Conservation (phyloP, 92 coral and sea anemone species). For the Metridium senile region DNA sequence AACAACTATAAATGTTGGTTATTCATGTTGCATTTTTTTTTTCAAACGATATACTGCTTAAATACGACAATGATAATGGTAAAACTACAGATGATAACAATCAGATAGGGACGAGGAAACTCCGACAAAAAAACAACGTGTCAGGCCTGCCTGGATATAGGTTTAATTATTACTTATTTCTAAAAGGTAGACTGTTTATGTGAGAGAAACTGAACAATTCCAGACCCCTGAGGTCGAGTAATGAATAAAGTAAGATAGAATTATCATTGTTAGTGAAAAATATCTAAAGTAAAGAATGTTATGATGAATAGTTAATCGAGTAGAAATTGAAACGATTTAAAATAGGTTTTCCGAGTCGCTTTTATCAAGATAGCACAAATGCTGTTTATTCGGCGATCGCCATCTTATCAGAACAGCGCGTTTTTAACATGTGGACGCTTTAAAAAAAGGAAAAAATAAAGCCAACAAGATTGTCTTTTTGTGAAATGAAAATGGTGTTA, state of each 20-base stretch:
- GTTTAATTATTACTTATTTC: background rate
- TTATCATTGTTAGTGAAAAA: background rate
- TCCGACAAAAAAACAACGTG: too few relatives aligned
- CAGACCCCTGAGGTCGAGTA: background rate
- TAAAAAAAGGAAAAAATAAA: background rate
- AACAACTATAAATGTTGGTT: too few relatives aligned
- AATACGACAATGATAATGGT: background rate
- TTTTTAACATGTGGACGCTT: background rate
- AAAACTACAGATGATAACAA: background rate
- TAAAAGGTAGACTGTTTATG: background rate
- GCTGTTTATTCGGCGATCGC: constrained; percentile 11
- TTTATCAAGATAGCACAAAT: constrained; percentile 8
- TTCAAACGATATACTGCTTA: background rate
- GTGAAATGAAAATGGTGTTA: background rate
- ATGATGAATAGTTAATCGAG: constrained; percentile 10
- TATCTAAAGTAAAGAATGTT: background rate
- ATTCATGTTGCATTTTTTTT: too few relatives aligned
- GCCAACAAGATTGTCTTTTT: background rate
- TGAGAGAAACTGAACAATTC: background rate
- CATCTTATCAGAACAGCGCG: constrained; percentile 3
- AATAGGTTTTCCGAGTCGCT: background rate
- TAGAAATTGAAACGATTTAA: constrained; percentile 9
- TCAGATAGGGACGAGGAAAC: background rate
- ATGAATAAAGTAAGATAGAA: background rate
- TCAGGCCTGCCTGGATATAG: too few relatives aligned